Percentiles rank a stretch among this genome's conserved stretches.
These are phyloP conservation scores for Neoarius graeffei DNA, from an alignment of 2,113 vertebrate species.

Conservation along the genomic window DNA sequence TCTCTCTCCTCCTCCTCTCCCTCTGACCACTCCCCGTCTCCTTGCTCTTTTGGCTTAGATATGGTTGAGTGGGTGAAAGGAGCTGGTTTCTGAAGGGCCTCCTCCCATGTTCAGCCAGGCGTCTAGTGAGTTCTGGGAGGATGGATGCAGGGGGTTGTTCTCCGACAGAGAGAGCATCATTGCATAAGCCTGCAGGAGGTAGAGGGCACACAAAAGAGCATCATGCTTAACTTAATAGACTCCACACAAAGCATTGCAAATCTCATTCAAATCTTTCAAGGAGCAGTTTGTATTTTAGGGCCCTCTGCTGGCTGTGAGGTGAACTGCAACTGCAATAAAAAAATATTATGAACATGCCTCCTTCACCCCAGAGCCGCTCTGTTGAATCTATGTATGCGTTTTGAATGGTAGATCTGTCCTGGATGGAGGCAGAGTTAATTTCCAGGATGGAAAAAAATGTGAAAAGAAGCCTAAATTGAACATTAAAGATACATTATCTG, in stretches of 20 bases:
- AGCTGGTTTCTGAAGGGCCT: constrained; percentile 85
- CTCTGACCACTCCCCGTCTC: constrained; percentile 63
- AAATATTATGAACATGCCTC: neutral
- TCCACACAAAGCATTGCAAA: neutral
- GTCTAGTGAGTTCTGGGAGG: constrained; percentile 95
- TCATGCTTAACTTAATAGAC: neutral
- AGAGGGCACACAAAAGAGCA: constrained; percentile 20
- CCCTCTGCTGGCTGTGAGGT: neutral
- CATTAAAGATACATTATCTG: neutral
- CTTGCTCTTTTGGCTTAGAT: constrained; percentile 78
- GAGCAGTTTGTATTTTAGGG: neutral
- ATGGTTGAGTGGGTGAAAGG: constrained; percentile 96
- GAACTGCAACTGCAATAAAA: neutral
- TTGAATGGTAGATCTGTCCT: neutral
- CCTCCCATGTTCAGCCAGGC: constrained; percentile 96
- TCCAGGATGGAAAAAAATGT: neutral
- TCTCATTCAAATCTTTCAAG: neutral
- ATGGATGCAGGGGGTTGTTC: constrained; percentile 88
- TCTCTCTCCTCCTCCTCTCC: constrained; percentile 49
- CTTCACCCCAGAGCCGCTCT: neutral
- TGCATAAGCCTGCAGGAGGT: constrained; percentile 88
- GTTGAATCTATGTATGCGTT: neutral
- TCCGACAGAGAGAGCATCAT: constrained; percentile 99
- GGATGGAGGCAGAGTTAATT: neutral
- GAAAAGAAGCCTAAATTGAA: neutral